Percentiles rank a stretch among this genome's conserved stretches.
These are phyloP conservation scores for Campopleginae sp. DNA, from an alignment of 2,888 invertebrate genomes.

Conservation along the genomic window DNA sequence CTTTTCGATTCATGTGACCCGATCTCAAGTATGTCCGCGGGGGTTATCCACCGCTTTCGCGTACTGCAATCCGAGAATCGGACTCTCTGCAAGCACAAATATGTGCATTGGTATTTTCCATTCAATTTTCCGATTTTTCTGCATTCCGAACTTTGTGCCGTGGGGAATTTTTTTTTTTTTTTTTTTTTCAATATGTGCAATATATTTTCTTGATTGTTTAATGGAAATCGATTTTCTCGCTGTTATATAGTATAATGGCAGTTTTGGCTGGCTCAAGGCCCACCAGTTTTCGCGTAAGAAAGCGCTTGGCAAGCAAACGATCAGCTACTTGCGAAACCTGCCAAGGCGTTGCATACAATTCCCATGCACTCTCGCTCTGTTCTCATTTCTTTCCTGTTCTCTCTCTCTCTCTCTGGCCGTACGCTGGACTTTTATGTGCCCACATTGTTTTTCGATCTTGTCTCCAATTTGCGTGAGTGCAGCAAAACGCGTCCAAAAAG, in stretches of 20 bases:
- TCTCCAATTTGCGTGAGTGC: slow-evolving; percentile 75
- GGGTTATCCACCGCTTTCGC: neutral
- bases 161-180: neutral
- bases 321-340: slow-evolving; percentile 62
- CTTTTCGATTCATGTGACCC: slow-evolving; percentile 7
- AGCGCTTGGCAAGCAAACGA: slow-evolving; percentile 53
- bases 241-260: neutral
- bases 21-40: neutral
- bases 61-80: neutral
- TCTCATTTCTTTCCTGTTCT: slow-evolving; percentile 17
- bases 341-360: slow-evolving; percentile 41
- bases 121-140: neutral
- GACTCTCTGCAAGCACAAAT: neutral
- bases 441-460: slow-evolving; percentile 66
- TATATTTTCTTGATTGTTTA: slow-evolving; percentile 46
- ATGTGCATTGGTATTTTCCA: neutral
- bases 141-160: neutral
- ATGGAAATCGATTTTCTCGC: slow-evolving; percentile 61
- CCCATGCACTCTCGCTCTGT: slow-evolving; percentile 35
- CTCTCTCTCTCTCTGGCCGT: neutral
- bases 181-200: no score
- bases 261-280: slow-evolving; percentile 48
- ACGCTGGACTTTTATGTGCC: neutral
- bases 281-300: slow-evolving; percentile 23
- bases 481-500: slow-evolving; percentile 45